phyloP scores from a whole-genome alignment of 2,113 vertebrate species.

The Coreoperca whiteheadi region DNA sequence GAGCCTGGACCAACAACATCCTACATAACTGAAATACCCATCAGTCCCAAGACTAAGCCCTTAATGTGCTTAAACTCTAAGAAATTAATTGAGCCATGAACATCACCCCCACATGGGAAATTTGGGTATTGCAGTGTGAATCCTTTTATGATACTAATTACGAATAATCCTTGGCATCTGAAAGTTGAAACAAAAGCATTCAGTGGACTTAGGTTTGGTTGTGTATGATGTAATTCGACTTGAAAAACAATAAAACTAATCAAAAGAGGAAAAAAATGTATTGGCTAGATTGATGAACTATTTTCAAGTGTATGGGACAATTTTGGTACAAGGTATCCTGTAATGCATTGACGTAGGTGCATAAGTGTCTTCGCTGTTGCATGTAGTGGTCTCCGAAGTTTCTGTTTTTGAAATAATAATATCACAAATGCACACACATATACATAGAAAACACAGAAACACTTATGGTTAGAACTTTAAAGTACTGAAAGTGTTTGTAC shows the following conservation, averaged over 20 bases:
- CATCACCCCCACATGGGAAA: not conserved
- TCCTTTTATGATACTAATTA: not conserved
- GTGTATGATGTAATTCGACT: no score
- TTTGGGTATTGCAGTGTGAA: not conserved
- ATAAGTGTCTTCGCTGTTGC: not conserved
- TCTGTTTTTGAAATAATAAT: not conserved
- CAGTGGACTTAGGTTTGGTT: not conserved
- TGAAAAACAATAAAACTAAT: no score
- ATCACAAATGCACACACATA: not conserved
- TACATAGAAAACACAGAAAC: not conserved
- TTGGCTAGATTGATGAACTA: not conserved
- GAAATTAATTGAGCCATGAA: not conserved
- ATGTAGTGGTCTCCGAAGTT: not conserved
- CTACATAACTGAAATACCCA: no score
- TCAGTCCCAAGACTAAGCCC: no score
- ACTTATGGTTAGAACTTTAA: not conserved
- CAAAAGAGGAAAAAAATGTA: not conserved
- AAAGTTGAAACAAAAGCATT: not conserved
- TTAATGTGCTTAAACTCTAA: not conserved
- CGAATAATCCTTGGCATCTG: not conserved
- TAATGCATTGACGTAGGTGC: not conserved
- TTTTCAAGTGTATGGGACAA: not conserved
- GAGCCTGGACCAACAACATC: no score
- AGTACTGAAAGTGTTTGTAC: conserved; percentile 61
- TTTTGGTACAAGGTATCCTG: not conserved